Percentiles rank a stretch among this genome's conserved stretches.
Conservation (phyloP, 1,140 invertebrate species). For the Bombus sibiricus region DNA sequence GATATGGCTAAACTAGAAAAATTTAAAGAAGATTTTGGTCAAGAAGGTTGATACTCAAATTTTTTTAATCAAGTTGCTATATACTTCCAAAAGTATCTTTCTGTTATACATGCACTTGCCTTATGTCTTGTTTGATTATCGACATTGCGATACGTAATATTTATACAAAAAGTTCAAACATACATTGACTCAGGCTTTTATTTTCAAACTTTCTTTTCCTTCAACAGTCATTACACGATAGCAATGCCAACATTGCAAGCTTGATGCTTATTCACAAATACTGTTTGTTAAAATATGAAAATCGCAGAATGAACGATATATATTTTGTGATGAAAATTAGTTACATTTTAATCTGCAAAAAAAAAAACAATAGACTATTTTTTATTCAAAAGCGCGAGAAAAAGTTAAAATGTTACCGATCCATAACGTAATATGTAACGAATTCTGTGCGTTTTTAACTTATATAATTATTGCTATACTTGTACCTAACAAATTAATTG, state of each 20-base stretch:
- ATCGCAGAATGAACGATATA: constrained; percentile 66
- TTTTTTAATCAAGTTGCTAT: constrained; percentile 40
- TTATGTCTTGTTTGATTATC: constrained; percentile 51
- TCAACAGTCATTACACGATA: constrained; percentile 16
- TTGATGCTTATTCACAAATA: constrained; percentile 53
- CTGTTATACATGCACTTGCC: constrained; percentile 63
- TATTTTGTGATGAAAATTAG: constrained; percentile 69
- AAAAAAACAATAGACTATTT: constrained; percentile 47
- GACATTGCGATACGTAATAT: constrained; percentile 45
- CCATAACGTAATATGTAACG: constrained; percentile 17
- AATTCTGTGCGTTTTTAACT: constrained; percentile 49
- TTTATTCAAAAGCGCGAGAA: constrained; percentile 43
- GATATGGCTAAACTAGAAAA: constrained; percentile 97
- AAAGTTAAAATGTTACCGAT: constrained; percentile 12
- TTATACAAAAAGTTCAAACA: constrained; percentile 53
- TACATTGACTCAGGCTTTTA: constrained; percentile 23
- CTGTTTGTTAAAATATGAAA: constrained; percentile 36
- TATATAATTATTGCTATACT: constrained; percentile 45
- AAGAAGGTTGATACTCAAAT: constrained; percentile 91
- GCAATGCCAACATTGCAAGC: constrained; percentile 41
- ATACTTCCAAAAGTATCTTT: constrained; percentile 54
- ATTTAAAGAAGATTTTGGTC: constrained; percentile 99
- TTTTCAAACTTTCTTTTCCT: constrained; percentile 11
- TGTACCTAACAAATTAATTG: constrained; percentile 66
- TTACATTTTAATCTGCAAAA: constrained; percentile 54